Percentiles rank a stretch among this genome's conserved stretches.
Evolutionary conservation across 2,888 invertebrate genomes (phyloP).

Genomic region (Microdon myrmicae): DNA sequence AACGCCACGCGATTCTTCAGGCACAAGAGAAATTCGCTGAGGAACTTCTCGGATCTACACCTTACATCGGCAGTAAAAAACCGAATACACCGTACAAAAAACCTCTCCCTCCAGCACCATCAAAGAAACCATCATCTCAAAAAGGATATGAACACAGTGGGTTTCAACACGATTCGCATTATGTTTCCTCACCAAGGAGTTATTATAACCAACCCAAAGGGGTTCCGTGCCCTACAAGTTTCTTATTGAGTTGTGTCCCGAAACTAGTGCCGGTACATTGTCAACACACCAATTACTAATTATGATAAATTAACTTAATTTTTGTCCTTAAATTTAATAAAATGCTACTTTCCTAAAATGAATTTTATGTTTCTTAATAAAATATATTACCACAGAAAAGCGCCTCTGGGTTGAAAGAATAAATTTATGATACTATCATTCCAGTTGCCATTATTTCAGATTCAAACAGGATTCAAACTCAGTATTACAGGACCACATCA

Average conservation of each 20-base stretch:
- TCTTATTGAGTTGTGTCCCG: constrained; percentile 61
- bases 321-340: no score
- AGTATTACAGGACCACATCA: no score
- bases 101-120: neutral
- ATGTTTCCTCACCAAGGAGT: constrained; percentile 10
- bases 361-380: constrained; percentile 1
- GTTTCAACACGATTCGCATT: constrained; percentile 23
- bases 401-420: no score
- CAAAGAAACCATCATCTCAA: neutral
- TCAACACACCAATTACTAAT: constrained; percentile 18
- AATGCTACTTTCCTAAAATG: no score
- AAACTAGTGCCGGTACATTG: constrained; percentile 60
- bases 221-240: constrained; percentile 30
- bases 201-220: constrained; percentile 1
- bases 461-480: no score
- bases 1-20: constrained; percentile 15
- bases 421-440: no score
- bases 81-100: constrained; percentile 7
- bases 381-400: no score
- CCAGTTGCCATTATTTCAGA: no score
- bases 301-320: no score
- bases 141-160: constrained; percentile 5
- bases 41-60: constrained; percentile 22
- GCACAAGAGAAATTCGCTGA: constrained; percentile 13
- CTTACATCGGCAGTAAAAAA: constrained; percentile 7